Evolutionary conservation across 2,797 vertebrate genomes (phyloP), one percentile per base, ranked within the genome.

Genomic region (Poecile montanus): DNA sequence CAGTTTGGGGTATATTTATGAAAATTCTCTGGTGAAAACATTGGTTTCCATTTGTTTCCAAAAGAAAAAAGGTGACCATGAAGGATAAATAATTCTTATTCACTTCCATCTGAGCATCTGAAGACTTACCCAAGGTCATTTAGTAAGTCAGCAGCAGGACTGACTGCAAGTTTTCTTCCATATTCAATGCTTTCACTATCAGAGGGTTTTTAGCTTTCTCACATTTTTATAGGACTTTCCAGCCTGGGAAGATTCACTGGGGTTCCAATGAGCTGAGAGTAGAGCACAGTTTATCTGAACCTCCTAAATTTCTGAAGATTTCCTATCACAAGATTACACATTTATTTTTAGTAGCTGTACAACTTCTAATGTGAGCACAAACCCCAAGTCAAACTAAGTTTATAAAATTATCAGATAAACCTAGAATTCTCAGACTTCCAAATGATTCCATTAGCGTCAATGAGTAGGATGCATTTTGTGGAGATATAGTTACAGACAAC

Each of bases 291-390:
- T 65, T 68, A 89, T 91, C 57, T 68, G 66, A 85, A 80, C 32
- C 82, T 81, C 61, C 21, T 18, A 67, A 45, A 10, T 87, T 93
- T 77, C 54, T 78, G 72, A 94, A 88, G 81, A 91, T 89, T 91
- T 89, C n/a, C 78, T 77, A 40, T 44, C 72, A 66, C 36, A 68
- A n/a, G 50, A 89, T 92, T 50, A 50, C 16, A 85, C 32, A 66
- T 68, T 62, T 94, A 84, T 92, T 95, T 93, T 96, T 95, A 94
- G 94, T 27, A 83, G 66, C 50, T 83, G 65, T 72, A 44, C 56
- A 80, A 70, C 76, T 95, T 86, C 42, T 45, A 78, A 68, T 42
- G 13, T 1, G 19, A 93, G 58, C 68, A 78, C 40, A 94, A 83
- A 86, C 32, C 19, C 83, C 40, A 65, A 91, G 75, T 62, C 58